These are phyloP conservation scores for Dynastes tityus DNA, from an alignment of 2,888 invertebrate species.

Conservation along the genomic window DNA sequence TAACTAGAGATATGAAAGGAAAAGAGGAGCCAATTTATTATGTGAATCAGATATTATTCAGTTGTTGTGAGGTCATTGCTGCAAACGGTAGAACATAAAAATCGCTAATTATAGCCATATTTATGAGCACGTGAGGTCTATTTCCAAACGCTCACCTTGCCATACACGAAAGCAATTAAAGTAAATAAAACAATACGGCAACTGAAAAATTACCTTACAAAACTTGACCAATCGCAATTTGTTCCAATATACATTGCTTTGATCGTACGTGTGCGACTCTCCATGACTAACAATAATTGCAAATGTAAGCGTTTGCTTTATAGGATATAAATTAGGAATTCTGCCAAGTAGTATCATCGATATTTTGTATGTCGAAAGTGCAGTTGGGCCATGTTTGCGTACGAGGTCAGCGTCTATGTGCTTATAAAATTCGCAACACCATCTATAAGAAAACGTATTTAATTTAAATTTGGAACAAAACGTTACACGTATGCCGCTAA, in stretches of 20 bases:
- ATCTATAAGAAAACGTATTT: background rate
- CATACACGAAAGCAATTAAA: too few species aligned
- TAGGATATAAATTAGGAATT: background rate
- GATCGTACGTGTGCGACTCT: background rate
- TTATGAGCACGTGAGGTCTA: too few species aligned
- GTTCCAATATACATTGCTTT: background rate
- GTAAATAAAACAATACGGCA: too few species aligned
- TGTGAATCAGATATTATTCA: too few species aligned
- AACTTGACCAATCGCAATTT: background rate
- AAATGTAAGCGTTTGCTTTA: background rate
- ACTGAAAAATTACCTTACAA: too few species aligned
- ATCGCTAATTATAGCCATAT: too few species aligned
- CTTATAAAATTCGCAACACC: background rate
- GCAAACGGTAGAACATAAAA: too few species aligned
- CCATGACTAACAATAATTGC: constrained; percentile 1
- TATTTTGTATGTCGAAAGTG: constrained; percentile 20
- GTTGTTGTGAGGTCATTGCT: too few species aligned
- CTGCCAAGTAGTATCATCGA: constrained; percentile 24
- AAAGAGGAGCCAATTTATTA: too few species aligned
- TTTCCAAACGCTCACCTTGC: too few species aligned
- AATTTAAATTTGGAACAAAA: background rate
- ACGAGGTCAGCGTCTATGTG: background rate
- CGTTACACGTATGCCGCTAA: background rate
- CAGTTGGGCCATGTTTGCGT: background rate
- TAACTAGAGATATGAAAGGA: too few species aligned